Percentiles rank a stretch among this genome's conserved stretches.
Conservation (phyloP, 2,113 vertebrate genomes). For the Chrysemys picta region DNA sequence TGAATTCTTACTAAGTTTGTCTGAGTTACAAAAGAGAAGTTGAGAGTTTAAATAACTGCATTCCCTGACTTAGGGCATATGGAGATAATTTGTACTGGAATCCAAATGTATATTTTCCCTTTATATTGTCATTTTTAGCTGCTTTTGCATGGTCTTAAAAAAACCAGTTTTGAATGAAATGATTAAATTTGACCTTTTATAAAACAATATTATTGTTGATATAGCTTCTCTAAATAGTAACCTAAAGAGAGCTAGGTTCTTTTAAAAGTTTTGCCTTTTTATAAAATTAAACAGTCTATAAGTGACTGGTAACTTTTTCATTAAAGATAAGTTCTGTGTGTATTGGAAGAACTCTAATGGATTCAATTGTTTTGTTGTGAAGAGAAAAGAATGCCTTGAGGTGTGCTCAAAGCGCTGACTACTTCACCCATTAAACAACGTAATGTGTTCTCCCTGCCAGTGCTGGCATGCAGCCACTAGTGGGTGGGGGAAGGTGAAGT, state of each 20-base stretch:
- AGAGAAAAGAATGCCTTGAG: not conserved
- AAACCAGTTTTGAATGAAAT: not conserved
- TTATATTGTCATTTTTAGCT: not conserved
- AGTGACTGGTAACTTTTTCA: not conserved
- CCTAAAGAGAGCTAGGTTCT: not conserved
- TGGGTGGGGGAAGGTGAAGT: not conserved
- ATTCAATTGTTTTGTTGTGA: not conserved
- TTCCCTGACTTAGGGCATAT: not conserved
- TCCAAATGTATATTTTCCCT: not conserved
- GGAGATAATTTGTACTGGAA: not conserved
- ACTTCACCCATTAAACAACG: not conserved
- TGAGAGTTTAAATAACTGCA: not conserved
- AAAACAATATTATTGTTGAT: not conserved
- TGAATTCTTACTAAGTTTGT: not conserved
- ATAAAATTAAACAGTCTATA: not conserved
- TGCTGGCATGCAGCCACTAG: not conserved
- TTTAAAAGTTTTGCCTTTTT: not conserved
- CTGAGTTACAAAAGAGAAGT: conserved; percentile 8
- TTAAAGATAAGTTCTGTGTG: not conserved
- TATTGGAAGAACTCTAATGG: not conserved
- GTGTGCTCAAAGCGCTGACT: not conserved
- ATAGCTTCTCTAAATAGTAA: not conserved
- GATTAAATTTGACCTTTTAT: not conserved
- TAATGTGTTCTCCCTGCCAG: not conserved
- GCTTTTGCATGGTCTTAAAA: not conserved